A percentile compares a stretch with the other conserved stretches of the same genome.
Evolutionary conservation across 2,888 invertebrate genomes (phyloP).

Genomic region (Leptopilina myrica): DNA sequence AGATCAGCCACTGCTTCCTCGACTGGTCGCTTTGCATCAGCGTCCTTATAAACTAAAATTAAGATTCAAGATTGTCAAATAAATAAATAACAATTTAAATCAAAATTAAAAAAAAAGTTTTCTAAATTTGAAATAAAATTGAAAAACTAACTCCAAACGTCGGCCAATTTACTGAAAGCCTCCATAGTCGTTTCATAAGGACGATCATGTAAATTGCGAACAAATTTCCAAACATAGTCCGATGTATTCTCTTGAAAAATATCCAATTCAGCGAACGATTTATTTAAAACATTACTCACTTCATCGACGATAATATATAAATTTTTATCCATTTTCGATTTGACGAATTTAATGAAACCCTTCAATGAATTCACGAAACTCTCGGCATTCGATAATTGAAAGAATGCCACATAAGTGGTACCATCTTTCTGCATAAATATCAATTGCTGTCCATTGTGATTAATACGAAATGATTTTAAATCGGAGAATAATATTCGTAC

Average conservation of each 20-base stretch:
- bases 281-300: constrained; percentile 81
- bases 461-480: constrained; percentile 82
- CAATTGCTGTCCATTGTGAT: constrained; percentile 79
- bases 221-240: constrained; percentile 83
- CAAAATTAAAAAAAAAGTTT: not conserved
- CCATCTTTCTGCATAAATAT: constrained; percentile 85
- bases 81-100: too few species aligned
- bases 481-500: constrained; percentile 81
- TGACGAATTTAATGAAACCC: constrained; percentile 81
- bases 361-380: constrained; percentile 83
- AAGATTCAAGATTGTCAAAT: not conserved
- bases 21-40: constrained; percentile 79
- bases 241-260: constrained; percentile 85
- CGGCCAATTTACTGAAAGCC: constrained; percentile 91
- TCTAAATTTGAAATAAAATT: constrained; percentile 27
- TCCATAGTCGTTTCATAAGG: constrained; percentile 91
- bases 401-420: constrained; percentile 87
- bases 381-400: constrained; percentile 91
- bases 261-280: constrained; percentile 92
- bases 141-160: constrained; percentile 81
- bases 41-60: constrained; percentile 80
- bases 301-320: constrained; percentile 85
- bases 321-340: constrained; percentile 85
- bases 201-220: constrained; percentile 81
- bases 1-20: constrained; percentile 82